Percentiles rank a stretch among this genome's conserved stretches.
These are phyloP conservation scores for Drosophila orosa DNA, from an alignment of 1,140 invertebrate species.

Conservation along the genomic window DNA sequence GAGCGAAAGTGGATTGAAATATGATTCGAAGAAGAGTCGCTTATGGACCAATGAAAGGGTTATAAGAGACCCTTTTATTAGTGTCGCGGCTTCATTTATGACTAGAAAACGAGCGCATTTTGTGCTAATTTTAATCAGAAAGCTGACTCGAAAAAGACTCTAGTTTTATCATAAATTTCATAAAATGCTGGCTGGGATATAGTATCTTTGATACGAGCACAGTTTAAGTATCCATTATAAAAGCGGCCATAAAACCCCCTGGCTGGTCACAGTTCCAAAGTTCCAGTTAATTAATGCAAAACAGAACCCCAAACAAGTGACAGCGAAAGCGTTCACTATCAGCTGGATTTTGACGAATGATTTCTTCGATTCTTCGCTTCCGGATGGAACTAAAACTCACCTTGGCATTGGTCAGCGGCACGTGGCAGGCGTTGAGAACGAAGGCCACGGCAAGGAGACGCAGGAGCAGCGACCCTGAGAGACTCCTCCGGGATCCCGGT, in stretches of 20 bases:
- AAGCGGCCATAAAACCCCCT: neutral
- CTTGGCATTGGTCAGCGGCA: conserved; percentile 67
- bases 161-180: too few relatives aligned
- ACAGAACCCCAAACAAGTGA: conserved; percentile 10
- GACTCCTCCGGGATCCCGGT: conserved; percentile 63
- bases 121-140: too few relatives aligned
- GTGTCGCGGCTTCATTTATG: too few relatives aligned
- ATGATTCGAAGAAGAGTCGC: too few relatives aligned
- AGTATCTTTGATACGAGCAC: neutral
- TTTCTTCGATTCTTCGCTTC: conserved; percentile 7
- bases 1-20: too few relatives aligned
- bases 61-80: too few relatives aligned
- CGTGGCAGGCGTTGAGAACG: conserved; percentile 65
- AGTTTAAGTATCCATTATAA: conserved; percentile 8
- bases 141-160: too few relatives aligned
- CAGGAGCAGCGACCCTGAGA: conserved; percentile 58
- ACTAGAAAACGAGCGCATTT: too few relatives aligned
- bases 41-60: too few relatives aligned
- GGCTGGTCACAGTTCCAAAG: neutral
- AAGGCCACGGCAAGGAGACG: conserved; percentile 63
- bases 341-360: conserved; percentile 2
- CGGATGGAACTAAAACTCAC: conserved; percentile 45
- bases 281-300: conserved; percentile 15
- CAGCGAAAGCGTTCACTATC: conserved; percentile 9
- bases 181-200: too few relatives aligned